A percentile compares a stretch with the other conserved stretches of the same genome.
phyloP scores from a whole-genome alignment of 2,888 invertebrate genomes.

The Nemoura dubitans region DNA sequence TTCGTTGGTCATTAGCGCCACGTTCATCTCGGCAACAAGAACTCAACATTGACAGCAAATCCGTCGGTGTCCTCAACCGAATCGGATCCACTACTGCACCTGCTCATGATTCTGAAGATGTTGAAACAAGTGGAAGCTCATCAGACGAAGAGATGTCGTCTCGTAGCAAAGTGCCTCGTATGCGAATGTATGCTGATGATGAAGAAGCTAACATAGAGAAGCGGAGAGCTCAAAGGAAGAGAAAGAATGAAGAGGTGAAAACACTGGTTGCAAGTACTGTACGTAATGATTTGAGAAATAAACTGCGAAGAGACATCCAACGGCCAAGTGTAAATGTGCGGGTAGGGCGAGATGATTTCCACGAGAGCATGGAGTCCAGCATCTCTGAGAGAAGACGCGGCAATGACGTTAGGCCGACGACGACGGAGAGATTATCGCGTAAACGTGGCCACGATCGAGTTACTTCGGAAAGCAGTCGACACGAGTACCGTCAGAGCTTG shows the following conservation, averaged over 20 bases:
- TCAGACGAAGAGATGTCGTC: constrained; percentile 55
- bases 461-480: background rate
- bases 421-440: background rate
- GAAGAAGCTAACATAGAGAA: constrained; percentile 72
- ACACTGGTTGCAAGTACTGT: constrained; percentile 7
- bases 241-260: constrained; percentile 20
- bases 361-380: background rate
- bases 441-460: constrained; percentile 13
- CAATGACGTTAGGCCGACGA: background rate
- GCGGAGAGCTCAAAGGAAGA: constrained; percentile 54
- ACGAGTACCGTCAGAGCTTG: background rate
- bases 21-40: background rate
- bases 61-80: constrained; percentile 30
- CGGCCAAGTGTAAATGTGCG: background rate
- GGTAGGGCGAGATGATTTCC: background rate
- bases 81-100: constrained; percentile 28
- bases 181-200: constrained; percentile 91
- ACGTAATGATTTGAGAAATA: constrained; percentile 39
- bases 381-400: background rate
- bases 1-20: background rate
- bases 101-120: constrained; percentile 34
- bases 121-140: background rate
- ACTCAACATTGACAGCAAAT: background rate
- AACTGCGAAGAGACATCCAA: constrained; percentile 26
- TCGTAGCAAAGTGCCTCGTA: constrained; percentile 74